These are phyloP conservation scores for Lophotriccus pileatus DNA, from an alignment of 2,797 vertebrate genomes.

Conservation along the genomic window DNA sequence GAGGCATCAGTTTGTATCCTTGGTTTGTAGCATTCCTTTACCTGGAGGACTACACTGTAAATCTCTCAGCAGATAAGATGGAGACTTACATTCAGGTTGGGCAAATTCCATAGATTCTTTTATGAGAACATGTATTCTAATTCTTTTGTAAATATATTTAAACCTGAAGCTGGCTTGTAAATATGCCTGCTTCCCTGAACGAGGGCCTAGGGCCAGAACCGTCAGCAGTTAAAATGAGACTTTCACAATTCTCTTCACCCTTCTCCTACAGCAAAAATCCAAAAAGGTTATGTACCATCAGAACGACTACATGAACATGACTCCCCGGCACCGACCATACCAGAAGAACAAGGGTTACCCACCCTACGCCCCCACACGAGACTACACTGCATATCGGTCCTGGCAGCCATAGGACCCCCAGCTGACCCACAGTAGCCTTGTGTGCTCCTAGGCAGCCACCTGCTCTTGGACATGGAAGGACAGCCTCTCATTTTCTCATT, in stretches of 20 bases:
- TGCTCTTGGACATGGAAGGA: conserved; percentile 39
- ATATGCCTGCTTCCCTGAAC: neutral
- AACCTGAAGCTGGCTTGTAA: neutral
- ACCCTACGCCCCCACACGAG: conserved; percentile 63
- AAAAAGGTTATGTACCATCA: conserved; percentile 68
- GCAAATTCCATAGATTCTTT: conserved; percentile 11
- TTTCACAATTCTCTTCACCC: neutral
- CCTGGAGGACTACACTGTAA: neutral
- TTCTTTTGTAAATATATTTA: neutral
- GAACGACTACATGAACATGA: conserved; percentile 82
- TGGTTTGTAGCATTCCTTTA: neutral
- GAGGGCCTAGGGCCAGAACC: neutral
- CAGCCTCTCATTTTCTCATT: neutral
- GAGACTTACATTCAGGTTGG: neutral
- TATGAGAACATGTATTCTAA: neutral
- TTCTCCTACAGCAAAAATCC: conserved; percentile 63
- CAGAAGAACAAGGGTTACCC: conserved; percentile 73
- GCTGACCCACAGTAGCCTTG: neutral
- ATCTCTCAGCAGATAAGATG: conserved; percentile 3
- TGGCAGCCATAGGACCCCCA: conserved; percentile 71
- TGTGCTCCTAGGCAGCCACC: neutral
- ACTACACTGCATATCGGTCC: conserved; percentile 72
- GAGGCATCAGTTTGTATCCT: neutral
- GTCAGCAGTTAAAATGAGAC: neutral
- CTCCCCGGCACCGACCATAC: conserved; percentile 59